phyloP scores from a whole-genome alignment of 1,140 invertebrate species.

The Chelonus insularis region DNA sequence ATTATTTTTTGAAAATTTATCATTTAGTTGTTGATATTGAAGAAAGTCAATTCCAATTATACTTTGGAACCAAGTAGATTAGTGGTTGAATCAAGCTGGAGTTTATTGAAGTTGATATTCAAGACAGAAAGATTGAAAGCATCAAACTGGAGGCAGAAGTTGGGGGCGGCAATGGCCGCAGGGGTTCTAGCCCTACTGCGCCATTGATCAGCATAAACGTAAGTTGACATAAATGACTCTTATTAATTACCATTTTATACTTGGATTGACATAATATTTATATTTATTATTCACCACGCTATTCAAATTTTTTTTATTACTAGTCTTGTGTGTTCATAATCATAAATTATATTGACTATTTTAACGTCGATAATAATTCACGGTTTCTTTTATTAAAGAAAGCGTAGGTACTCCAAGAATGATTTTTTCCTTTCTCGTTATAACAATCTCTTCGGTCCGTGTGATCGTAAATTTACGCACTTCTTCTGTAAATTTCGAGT shows the following conservation, averaged over 20 bases:
- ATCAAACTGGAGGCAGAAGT: constrained; percentile 55
- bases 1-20: too few species aligned
- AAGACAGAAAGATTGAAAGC: constrained; percentile 26
- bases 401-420: not conserved
- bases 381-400: constrained; percentile 4
- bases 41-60: too few species aligned
- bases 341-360: not conserved
- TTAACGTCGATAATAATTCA: constrained; percentile 7
- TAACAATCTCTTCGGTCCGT: not conserved
- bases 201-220: constrained; percentile 55
- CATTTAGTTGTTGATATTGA: too few species aligned
- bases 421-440: constrained; percentile 4
- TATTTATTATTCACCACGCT: not conserved
- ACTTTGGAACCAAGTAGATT: too few species aligned
- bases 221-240: constrained; percentile 37
- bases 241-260: not conserved
- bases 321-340: not conserved
- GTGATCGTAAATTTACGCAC: constrained; percentile 26
- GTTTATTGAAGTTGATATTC: constrained; percentile 2
- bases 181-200: constrained; percentile 49
- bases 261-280: not conserved
- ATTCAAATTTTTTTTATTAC: not conserved
- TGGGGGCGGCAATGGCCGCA: constrained; percentile 48
- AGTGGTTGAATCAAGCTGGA: not conserved
- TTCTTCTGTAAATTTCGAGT: constrained; percentile 7